Percentiles rank a stretch among this genome's conserved stretches.
phyloP scores from a whole-genome alignment of 2,113 vertebrate genomes.

The Ammodytes marinus region DNA sequence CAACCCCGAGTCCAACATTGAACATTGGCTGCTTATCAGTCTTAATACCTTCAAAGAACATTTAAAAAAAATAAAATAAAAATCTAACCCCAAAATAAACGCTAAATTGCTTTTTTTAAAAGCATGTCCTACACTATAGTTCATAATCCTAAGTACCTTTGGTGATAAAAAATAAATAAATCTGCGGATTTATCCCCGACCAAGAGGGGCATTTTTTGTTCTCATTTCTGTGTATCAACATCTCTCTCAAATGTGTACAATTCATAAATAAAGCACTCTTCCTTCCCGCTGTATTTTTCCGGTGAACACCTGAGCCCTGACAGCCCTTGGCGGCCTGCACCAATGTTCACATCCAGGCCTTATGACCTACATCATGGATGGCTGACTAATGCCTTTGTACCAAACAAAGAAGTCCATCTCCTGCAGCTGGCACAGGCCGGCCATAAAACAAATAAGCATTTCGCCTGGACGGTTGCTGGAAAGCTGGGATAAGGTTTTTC shows the following conservation, averaged over 20 bases:
- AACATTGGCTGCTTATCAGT: background rate
- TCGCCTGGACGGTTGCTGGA: background rate
- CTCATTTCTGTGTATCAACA: background rate
- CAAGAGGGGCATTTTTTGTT: background rate
- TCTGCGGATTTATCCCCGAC: background rate
- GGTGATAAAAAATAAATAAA: background rate
- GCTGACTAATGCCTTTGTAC: conserved; percentile 24
- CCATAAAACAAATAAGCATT: conserved; percentile 18
- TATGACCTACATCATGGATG: conserved; percentile 49
- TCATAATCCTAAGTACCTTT: background rate
- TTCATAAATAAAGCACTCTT: background rate
- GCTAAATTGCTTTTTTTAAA: background rate
- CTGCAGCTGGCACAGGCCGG: conserved; percentile 15
- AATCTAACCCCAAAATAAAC: background rate
- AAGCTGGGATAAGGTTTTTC: background rate
- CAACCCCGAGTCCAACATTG: too few relatives aligned
- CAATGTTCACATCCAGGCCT: conserved; percentile 12
- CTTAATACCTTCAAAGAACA: background rate
- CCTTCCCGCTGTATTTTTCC: background rate
- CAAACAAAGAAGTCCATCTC: conserved; percentile 14
- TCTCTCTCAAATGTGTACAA: background rate
- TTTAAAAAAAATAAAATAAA: background rate
- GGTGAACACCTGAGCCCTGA: conserved; percentile 47
- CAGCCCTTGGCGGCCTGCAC: background rate
- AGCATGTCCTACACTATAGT: background rate